These are phyloP conservation scores for Taenaris catops DNA, from an alignment of 2,888 invertebrate species.

Conservation along the genomic window DNA sequence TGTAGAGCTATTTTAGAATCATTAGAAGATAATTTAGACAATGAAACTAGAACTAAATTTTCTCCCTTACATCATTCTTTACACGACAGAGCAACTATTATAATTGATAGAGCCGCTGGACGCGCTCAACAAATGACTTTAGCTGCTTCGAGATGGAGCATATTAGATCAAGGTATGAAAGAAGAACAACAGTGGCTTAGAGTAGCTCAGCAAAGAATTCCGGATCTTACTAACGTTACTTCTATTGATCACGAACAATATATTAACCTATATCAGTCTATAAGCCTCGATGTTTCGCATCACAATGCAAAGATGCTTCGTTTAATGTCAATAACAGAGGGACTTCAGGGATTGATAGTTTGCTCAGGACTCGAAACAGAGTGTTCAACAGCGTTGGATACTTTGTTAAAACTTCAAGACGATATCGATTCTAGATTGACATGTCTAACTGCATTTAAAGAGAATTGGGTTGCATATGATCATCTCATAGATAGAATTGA, in stretches of 20 bases:
- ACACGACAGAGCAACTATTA: conserved; percentile 86
- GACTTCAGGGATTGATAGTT: conserved; percentile 85
- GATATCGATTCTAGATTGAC: conserved; percentile 87
- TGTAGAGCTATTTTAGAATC: conserved; percentile 93
- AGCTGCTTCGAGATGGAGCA: conserved; percentile 91
- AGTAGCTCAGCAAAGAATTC: conserved; percentile 91
- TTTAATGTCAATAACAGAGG: conserved; percentile 85
- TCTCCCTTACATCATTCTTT: conserved; percentile 87
- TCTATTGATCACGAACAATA: conserved; percentile 92
- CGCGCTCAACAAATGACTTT: conserved; percentile 91
- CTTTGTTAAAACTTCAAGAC: conserved; percentile 86
- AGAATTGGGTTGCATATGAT: conserved; percentile 88
- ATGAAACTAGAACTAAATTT: conserved; percentile 87
- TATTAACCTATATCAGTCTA: conserved; percentile 89
- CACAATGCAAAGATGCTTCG: conserved; percentile 90
- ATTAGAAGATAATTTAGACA: conserved; percentile 89
- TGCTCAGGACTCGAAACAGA: conserved; percentile 87
- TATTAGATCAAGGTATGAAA: conserved; percentile 89
- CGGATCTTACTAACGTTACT: conserved; percentile 88
- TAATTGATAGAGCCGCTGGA: conserved; percentile 90
- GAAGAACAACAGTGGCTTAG: conserved; percentile 92
- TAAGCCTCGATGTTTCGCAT: conserved; percentile 88
- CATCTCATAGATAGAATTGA: conserved; percentile 86
- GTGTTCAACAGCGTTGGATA: conserved; percentile 86
- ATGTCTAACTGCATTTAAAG: conserved; percentile 86